Base-by-base conservation (phyloP, 2,113 vertebrate genomes). In the Trogon melanurus region DNA sequence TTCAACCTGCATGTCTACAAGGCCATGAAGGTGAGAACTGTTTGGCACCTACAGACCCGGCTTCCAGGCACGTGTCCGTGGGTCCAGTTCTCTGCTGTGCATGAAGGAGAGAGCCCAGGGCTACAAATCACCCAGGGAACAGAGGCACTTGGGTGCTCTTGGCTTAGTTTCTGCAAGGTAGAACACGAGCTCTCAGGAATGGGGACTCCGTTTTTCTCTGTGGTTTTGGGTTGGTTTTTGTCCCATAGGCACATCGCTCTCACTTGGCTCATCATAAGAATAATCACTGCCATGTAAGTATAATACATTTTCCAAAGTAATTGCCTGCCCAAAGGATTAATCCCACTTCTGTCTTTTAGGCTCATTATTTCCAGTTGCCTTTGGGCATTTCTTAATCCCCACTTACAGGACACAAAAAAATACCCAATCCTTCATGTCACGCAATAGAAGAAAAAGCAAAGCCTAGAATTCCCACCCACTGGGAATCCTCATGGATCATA, bases 41-140 rank as follows among this genome's bases (percentile, higher is more conserved):
- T 38, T 47, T 21, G 29, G 18, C 50, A 51, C 50, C n/a, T 41
- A 30, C 36, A 53, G 45, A 65, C 6, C 12, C 19, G 53, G 29
- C 53, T 74, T 32, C 61, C 23, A n/a, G 44, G 32, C 26, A 50
- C 10, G 1, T 0, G 1, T 8, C 29, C 3, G 1, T 23, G 62
- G 58, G 70, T 34, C 32, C 26, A 17, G 21, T 22, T 62, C 50
- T 80, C n/a, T 26, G 25, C 30, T 5, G 4, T 57, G 62, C 38
- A 62, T 58, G 64, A 69, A 71, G 51, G n/a, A 58, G 69, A 36
- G 36, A 69, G 25, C 16, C 22, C 67, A 51, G 18, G 45, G 50
- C 36, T 69, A 57, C 19, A 36, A 34, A 69, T 25, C 26, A 70
- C 30, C 19, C 1, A 5, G 51, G 25, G 32, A 50, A 36, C 34